Evolutionary conservation across 2,888 invertebrate species (phyloP), one percentile per base, ranked within the genome.

Genomic region (Nemurella pictetii): DNA sequence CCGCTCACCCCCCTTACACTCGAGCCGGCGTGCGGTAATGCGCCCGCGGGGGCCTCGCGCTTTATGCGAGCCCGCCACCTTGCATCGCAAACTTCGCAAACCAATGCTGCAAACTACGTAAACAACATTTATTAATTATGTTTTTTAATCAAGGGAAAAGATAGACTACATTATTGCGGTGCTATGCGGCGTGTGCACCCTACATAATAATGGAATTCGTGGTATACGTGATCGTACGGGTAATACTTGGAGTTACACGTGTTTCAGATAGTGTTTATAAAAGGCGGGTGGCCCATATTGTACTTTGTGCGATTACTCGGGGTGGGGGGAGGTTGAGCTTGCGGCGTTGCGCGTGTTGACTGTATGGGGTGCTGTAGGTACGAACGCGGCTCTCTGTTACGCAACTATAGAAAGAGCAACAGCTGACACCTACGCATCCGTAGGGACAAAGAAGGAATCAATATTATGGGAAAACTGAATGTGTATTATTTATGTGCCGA

Each of bases 381-480:
- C n/a, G n/a, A n/a, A n/a, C n/a, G n/a, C n/a, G n/a, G n/a, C n/a
- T n/a, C n/a, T n/a, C n/a, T n/a, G n/a, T n/a, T n/a, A n/a, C n/a
- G n/a, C n/a, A n/a, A 32, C 32, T 32, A 55, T 55, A 5, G 4
- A 82, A 72, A 2, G 82, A 36, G 82, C 82, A 82, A 82, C 82
- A 82, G 82, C 82, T 82, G 82, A 27, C 82, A 82, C 82, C 4
- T 29, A 27, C 55, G 82, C 28, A 26, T 26, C 82, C 72, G 72
- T 27, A 72, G 55, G 82, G 82, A 82, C 72, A 26, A 29, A 82
- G 72, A 78, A 82, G 82, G 28, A 82, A 82, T 82, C 82, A 28
- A 82, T 82, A 82, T 29, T 27, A 36, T 72, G 28, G 28, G 30
- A 36, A n/a, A 55, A 27, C 72, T 7, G 82, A 80, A 78, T 78